Base-by-base conservation (phyloP, 2,797 vertebrate genomes). In the Lepus townsendii region DNA sequence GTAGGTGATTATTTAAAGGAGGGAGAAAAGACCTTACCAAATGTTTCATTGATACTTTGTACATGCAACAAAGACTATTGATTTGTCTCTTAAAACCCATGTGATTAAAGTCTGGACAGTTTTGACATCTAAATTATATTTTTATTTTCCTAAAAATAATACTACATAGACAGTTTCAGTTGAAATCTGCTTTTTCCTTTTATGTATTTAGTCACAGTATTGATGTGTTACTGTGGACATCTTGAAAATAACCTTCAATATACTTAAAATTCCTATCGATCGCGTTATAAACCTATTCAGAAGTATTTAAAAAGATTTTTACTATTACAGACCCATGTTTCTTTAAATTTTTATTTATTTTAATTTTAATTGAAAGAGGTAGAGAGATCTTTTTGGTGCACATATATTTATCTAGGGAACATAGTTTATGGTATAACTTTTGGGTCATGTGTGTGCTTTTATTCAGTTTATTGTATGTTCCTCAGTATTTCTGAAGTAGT, bases 71-170 rank as follows among this genome's bases (percentile, higher is more conserved):
- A 86, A 91, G 17, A n/a, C 78, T 75, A 80, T 66, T 47, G 26
- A 80, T 91, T 85, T 80, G 47, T 76, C 42, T 91, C 72, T 93
- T 91, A 91, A 91, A 90, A 85, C 26, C 82, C 87, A 69, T 35
- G 0, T 92, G 69, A 47, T 76, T 35, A 1, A 4, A 92, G n/a
- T 54, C 72, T 91, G 85, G 42, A 84, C 54, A 63, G 62, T 86
- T 95, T 93, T 88, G 47, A n/a, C 78, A 87, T 38, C 22, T 72
- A 77, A 82, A n/a, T 83, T 83, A n/a, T 32, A 79, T 83, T 88
- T 91, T 93, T 83, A 83, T 92, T 94, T 88, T 87, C 54, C 62
- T 91, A 80, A 72, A 94, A 88, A 75, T 78, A 60, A 76, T 89
- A 72, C 9, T 32, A 2, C 73, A 14, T 69, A 60, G 88, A 60